A percentile compares a stretch with the other conserved stretches of the same genome.
Evolutionary conservation across 2,888 invertebrate genomes (phyloP).

Genomic region (Drosophila lutescens): DNA sequence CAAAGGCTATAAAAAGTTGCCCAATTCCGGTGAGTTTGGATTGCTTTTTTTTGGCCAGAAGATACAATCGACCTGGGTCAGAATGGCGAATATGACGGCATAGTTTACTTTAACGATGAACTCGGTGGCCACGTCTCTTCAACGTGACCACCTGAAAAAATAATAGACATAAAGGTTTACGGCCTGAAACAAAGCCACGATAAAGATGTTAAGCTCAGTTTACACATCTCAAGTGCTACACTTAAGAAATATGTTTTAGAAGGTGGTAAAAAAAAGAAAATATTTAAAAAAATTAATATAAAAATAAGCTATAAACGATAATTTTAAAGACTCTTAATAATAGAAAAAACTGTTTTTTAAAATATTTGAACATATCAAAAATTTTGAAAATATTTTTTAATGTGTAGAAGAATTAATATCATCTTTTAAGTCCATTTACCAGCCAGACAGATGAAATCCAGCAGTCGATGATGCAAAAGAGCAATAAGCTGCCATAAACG

Average conservation of each 20-base stretch:
- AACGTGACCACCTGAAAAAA: conserved; percentile 47
- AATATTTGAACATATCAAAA: too few species aligned
- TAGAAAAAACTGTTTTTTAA: too few species aligned
- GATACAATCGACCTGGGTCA: conserved; percentile 12
- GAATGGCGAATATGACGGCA: conserved; percentile 26
- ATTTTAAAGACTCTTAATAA: too few species aligned
- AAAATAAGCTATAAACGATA: too few species aligned
- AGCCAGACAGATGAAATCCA: neutral
- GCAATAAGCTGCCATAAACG: conserved; percentile 44
- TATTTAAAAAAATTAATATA: too few species aligned
- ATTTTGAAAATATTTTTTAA: too few species aligned
- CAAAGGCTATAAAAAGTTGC: conserved; percentile 16
- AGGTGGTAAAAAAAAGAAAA: too few species aligned
- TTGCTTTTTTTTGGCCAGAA: conserved; percentile 1
- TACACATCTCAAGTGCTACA: conserved; percentile 12
- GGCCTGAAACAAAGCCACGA: conserved; percentile 41
- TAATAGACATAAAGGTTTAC: conserved; percentile 36
- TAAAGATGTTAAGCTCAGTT: conserved; percentile 43
- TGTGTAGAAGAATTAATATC: neutral
- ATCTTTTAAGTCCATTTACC: neutral
- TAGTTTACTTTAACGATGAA: conserved; percentile 43
- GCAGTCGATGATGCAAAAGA: conserved; percentile 23
- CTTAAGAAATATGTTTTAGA: neutral
- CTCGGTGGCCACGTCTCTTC: conserved; percentile 36
- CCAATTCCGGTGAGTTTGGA: conserved; percentile 10